Evolutionary conservation across 2,797 vertebrate species (phyloP), one percentile per base, ranked within the genome.

Genomic region (Borostomias antarcticus): DNA sequence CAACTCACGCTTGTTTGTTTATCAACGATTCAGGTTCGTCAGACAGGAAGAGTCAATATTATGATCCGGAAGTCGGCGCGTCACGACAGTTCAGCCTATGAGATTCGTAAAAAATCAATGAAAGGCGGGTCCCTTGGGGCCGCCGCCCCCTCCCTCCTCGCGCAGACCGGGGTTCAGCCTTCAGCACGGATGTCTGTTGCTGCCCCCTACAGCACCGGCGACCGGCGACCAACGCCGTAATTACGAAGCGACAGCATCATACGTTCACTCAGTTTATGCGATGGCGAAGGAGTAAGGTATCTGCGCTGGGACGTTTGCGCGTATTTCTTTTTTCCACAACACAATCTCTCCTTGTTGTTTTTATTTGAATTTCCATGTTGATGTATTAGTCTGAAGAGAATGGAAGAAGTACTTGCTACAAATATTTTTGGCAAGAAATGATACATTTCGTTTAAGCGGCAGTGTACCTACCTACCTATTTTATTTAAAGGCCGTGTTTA

Each of bases 1-100:
- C 23, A 58, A 53, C 17, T 62, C 29, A 52, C 45, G 29, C 48
- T 62, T 33, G 58, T 75, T 69, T 78, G 61, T 78, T 75, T 66
- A 76, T 70, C 26, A 29, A 21, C 26, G 15, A 21, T 45, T 50
- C 63, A 51, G 9, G 37, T 52, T 32, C 15, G 11, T 21, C 5
- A 10, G 19, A 57, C 23, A 59, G 56, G 45, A 59, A 59, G 17
- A 30, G 9, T n/a, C n/a, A 35, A 1, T 25, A 23, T 54, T 25
- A 17, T 7, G 10, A 32, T 29, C n/a, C 70, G 66, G 66, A 62
- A 72, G 60, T 61, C 17, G 28, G 5, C 9, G 15, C 30, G 25
- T 17, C 7, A 25, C 13, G 19, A 2, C 25, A 19, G n/a, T 37
- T 40, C 9, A 28, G 52, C 63, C 59, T 50, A 58, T 72, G 43